Evolutionary conservation across 1,140 invertebrate genomes (phyloP).

Genomic region (Leucophenga varia): DNA sequence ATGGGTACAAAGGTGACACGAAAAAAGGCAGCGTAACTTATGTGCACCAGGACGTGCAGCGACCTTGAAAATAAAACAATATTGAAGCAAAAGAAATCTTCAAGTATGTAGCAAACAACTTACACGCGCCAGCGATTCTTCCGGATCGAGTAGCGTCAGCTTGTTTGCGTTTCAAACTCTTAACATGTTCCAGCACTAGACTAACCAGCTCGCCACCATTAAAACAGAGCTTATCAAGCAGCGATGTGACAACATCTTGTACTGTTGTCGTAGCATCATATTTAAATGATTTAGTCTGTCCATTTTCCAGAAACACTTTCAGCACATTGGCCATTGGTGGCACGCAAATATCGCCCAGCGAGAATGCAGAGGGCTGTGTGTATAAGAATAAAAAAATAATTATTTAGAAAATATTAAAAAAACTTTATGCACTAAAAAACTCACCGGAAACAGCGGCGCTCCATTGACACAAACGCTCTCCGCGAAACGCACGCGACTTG

Average conservation of each 20-base stretch:
- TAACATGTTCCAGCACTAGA: slow-evolving; percentile 86
- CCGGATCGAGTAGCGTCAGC: slow-evolving; percentile 78
- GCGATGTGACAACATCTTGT: slow-evolving; percentile 76
- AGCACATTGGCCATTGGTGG: slow-evolving; percentile 91
- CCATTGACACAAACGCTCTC: slow-evolving; percentile 87
- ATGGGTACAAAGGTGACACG: slow-evolving; percentile 84
- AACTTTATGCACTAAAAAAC: no score
- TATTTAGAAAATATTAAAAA: no score
- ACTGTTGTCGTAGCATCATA: slow-evolving; percentile 89
- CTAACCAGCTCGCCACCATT: slow-evolving; percentile 81
- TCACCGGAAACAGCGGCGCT: slow-evolving; percentile 72
- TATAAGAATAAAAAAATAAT: no score
- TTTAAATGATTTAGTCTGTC: slow-evolving; percentile 95
- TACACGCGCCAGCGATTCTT: slow-evolving; percentile 82
- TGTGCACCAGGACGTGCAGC: slow-evolving; percentile 83
- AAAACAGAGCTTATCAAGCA: slow-evolving; percentile 84
- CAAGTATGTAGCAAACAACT: slow-evolving; percentile 23
- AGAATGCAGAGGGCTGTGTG: slow-evolving; percentile 72
- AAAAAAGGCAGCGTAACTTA: slow-evolving; percentile 84
- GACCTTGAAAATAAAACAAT: slow-evolving; percentile 63
- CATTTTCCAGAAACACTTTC: slow-evolving; percentile 91
- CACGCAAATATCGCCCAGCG: slow-evolving; percentile 74
- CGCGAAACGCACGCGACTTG: slow-evolving; percentile 84
- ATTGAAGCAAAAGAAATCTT: background rate
- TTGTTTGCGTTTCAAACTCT: slow-evolving; percentile 81